Evolutionary conservation across 2,113 vertebrate species (phyloP).

Genomic region (Bubo scandiacus): DNA sequence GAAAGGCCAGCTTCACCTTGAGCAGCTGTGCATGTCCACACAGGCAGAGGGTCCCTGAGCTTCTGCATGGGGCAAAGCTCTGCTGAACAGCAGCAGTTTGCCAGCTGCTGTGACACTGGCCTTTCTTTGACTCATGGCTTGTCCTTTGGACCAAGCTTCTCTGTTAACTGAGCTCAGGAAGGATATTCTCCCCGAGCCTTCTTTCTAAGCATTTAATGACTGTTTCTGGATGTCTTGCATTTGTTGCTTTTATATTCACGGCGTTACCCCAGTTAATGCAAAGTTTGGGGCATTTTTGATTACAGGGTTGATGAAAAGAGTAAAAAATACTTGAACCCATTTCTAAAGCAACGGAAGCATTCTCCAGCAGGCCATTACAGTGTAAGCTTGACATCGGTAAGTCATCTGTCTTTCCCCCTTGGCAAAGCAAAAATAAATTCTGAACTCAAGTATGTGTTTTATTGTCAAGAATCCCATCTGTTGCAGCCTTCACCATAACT

Average conservation of each 20-base stretch:
- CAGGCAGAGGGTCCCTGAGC: background rate
- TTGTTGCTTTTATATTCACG: background rate
- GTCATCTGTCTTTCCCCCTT: background rate
- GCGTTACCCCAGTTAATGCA: background rate
- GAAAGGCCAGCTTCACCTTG: rapidly evolving
- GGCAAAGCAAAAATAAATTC: background rate
- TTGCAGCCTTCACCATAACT: background rate
- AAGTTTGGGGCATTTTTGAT: background rate
- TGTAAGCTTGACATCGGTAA: conserved; percentile 72
- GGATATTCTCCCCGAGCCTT: background rate
- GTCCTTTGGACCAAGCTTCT: background rate
- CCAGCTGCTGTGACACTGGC: background rate
- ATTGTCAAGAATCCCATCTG: background rate
- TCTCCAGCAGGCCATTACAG: conserved; percentile 56
- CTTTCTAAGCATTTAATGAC: background rate
- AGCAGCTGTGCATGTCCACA: background rate
- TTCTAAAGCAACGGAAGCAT: conserved; percentile 67
- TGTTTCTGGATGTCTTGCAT: background rate
- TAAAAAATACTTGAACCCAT: conserved; percentile 69
- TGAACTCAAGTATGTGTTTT: background rate
- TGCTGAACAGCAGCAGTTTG: background rate
- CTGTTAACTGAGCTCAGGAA: background rate
- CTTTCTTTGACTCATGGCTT: background rate
- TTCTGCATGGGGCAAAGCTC: no score
- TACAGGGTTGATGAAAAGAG: conserved; percentile 77